Evolutionary conservation across 2,113 vertebrate species (phyloP).

Genomic region (Tragelaphus imberbis): DNA sequence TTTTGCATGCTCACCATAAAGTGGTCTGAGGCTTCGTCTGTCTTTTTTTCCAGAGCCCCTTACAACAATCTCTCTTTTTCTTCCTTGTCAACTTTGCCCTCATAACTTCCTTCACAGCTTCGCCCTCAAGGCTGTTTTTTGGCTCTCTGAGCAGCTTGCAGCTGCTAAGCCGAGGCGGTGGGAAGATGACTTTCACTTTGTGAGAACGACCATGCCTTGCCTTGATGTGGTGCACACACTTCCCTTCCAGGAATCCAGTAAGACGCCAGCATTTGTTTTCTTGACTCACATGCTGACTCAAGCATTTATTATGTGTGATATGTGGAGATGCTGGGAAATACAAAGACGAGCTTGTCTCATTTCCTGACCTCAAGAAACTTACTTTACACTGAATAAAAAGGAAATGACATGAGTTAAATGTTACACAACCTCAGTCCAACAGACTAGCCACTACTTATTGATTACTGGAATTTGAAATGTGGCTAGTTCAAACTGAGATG

Average conservation of each 20-base stretch:
- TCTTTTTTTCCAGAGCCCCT: neutral
- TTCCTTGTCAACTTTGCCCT: neutral
- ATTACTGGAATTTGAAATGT: neutral
- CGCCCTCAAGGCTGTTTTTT: neutral
- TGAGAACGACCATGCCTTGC: neutral
- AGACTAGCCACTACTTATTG: neutral
- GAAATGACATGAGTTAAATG: neutral
- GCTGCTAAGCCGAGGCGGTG: neutral
- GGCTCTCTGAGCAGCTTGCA: neutral
- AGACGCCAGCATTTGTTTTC: neutral
- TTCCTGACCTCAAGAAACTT: slow-evolving; percentile 33
- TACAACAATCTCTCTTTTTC: neutral
- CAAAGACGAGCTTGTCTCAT: neutral
- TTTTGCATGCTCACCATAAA: neutral
- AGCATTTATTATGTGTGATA: neutral
- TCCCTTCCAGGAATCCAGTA: neutral
- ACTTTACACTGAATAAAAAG: neutral
- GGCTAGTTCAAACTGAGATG: neutral
- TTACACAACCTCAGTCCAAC: neutral
- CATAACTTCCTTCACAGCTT: neutral
- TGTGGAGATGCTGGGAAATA: neutral
- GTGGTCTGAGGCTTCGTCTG: neutral
- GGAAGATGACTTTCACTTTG: neutral
- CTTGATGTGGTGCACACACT: neutral
- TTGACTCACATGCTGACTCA: neutral